Percentiles rank a stretch among this genome's conserved stretches.
Conservation (phyloP, 2,113 vertebrate species). For the Willisornis vidua region DNA sequence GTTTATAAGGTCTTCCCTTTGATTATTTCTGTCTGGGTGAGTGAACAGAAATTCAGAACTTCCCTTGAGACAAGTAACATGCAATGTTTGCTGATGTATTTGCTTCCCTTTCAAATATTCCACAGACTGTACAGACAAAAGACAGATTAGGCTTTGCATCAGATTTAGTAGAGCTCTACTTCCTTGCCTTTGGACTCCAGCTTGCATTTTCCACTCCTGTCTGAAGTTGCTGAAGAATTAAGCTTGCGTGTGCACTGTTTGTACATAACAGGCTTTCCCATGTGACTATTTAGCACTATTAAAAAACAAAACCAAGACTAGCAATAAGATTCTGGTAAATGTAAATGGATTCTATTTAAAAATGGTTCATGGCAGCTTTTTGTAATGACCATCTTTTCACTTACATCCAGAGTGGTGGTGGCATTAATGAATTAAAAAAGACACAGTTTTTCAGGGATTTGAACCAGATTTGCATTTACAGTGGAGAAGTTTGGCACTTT, state of each 20-base stretch:
- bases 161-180: constrained; percentile 24
- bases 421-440: constrained; percentile 9
- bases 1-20: neutral
- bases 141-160: constrained; percentile 48
- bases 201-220: constrained; percentile 33
- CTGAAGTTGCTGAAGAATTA: constrained; percentile 50
- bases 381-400: neutral
- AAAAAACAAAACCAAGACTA: constrained; percentile 7
- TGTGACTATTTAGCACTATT: constrained; percentile 33
- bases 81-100: neutral
- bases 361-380: neutral
- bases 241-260: constrained; percentile 2
- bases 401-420: neutral
- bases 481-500: neutral
- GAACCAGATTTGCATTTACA: neutral
- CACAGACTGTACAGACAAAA: constrained; percentile 24
- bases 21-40: neutral
- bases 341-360: constrained; percentile 24
- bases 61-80: neutral
- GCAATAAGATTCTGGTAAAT: constrained; percentile 15
- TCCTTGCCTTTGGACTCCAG: constrained; percentile 35
- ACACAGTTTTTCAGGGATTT: constrained; percentile 1
- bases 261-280: constrained; percentile 25
- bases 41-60: constrained; percentile 4
- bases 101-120: constrained; percentile 33